Base-by-base conservation (phyloP, 2,888 invertebrate species). In the Blastobasis adustella region DNA sequence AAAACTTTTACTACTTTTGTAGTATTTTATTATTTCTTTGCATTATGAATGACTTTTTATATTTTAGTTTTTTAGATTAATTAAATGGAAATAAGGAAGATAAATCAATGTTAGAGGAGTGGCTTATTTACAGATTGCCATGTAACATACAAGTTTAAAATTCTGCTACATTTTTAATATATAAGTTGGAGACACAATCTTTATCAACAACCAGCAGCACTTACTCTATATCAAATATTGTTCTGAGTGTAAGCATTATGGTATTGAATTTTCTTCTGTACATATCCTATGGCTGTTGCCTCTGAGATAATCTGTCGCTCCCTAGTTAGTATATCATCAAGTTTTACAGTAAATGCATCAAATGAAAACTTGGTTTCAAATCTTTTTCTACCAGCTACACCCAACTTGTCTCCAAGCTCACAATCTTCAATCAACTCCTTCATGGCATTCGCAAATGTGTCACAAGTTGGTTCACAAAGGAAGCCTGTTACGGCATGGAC, bases 291-390 rank as follows among this genome's bases (percentile, higher is more conserved):
- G 9, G 82, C 73, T 51, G 82, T 66, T 0, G 73, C 82, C 61
- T 86, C 85, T 37, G 86, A 84, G 4, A 83, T 77, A 8, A 84
- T 70, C 58, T 88, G 85, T 45, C 84, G 68, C 55, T 88, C 87
- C 41, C 88, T 73, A n/a, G 67, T 76, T 50, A 90, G 62, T 53
- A 90, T 86, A 8, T 86, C 79, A 67, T 93, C 91, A 49, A 96
- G 79, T 62, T 93, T 92, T 47, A 90, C 89, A 0, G 92, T 90
- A 74, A 98, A 98, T 41, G 94, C 93, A 62, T 92, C 89, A 76
- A 96, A 96, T 0, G 97, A 97, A 78, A 98, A 98, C 59, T 91
- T 92, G 1, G 92, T 90, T 50, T 93, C 89, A 60, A 98, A 95
- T 59, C 95, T 90, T 61, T 92, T 90, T 54, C 90, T 90, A 0